Conservation (phyloP, 2,113 vertebrate genomes). For the Hyla sarda region DNA sequence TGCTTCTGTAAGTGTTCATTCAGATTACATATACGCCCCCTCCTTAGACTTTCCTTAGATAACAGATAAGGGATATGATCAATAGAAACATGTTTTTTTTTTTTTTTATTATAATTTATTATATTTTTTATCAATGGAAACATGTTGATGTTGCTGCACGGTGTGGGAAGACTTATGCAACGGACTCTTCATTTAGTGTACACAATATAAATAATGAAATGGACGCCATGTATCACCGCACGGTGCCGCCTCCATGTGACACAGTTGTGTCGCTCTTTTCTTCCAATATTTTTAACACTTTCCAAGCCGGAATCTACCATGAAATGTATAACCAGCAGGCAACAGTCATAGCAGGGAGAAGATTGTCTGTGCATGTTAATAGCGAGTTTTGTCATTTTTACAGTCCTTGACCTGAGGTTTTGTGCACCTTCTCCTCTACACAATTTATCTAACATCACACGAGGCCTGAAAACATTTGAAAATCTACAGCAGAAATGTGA, state of each 20-base stretch:
- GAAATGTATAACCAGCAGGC: not conserved
- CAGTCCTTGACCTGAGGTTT: not conserved
- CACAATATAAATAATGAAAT: constrained; percentile 47
- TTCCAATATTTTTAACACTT: constrained; percentile 12
- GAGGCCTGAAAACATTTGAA: not conserved
- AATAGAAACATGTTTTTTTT: not conserved
- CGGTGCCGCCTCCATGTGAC: not conserved
- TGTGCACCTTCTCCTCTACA: not conserved
- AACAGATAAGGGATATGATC: not conserved
- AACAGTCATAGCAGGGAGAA: not conserved
- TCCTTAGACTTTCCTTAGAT: not conserved
- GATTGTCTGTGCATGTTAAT: constrained; percentile 3
- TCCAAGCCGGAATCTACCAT: not conserved
- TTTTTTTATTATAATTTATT: too few species aligned
- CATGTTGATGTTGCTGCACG: not conserved
- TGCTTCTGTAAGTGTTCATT: not conserved
- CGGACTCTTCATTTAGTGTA: constrained; percentile 28
- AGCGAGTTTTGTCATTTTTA: not conserved
- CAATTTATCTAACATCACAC: not conserved
- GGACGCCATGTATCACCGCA: constrained; percentile 4
- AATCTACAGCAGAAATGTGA: too few species aligned
- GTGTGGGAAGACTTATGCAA: not conserved
- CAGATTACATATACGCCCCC: not conserved
- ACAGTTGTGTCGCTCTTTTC: constrained; percentile 38
- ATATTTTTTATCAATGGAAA: constrained; percentile 22